Evolutionary conservation across 2,888 invertebrate species (phyloP), one percentile per base, ranked within the genome.

Genomic region (Hipparchia semele): DNA sequence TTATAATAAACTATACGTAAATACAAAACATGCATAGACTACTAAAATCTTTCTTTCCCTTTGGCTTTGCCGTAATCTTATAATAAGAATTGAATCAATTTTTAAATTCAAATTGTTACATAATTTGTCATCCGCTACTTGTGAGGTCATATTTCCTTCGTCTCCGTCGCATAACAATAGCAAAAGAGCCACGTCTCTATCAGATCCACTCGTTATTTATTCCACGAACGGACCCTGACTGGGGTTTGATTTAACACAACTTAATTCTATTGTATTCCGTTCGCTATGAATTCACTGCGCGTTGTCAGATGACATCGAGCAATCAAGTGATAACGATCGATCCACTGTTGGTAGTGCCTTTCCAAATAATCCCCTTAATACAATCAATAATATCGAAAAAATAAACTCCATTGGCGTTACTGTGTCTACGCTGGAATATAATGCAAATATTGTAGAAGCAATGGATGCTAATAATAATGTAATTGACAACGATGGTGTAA

Each of bases 321-420:
- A 82, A 81, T 82, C 82, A 79, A 79, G 74, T 75, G 81, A 81
- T 80, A 80, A 80, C 76, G 71, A 82, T 82, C 81, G 76, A 77
- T 78, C 75, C 74, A 70, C 75, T 66, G 72, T 73, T 62, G 65
- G 74, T 70, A 74, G 61, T 73, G 68, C 72, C 70, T 69, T 67
- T 70, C 75, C 69, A 54, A 73, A 78, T 74, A 61, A 56, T 39
- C 10, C 56, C 23, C 54, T 67, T 12, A 61, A 71, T 59, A 67
- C n/a, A 10, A 8, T 62, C 68, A 54, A 73, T 61, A 59, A 23
- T 65, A 70, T 46, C n/a, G 33, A 58, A 12, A 9, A n/a, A 56
- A 69, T 23, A 46, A 12, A 0, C 13, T 71, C 46, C 76, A 77
- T 75, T 59, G 79, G 68, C 65, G 56, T 10, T 8, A n/a, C 59